Base-by-base conservation (phyloP, 2,113 vertebrate genomes). In the Sorex fumeus region DNA sequence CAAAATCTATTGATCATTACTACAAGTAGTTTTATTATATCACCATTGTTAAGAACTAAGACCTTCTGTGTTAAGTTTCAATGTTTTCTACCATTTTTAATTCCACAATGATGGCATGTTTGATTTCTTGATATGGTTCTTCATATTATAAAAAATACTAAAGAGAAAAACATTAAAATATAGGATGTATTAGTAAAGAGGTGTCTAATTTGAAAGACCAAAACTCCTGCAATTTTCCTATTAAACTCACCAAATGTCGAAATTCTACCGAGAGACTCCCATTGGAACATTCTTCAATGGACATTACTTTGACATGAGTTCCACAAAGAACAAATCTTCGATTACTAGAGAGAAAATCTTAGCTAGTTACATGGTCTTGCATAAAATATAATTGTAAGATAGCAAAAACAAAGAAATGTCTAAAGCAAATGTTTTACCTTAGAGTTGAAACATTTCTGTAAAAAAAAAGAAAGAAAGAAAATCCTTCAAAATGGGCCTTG, bases 291-390 rank as follows among this genome's bases (percentile, higher is more conserved):
- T 99, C 99, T 93, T 99, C 99, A 69, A 99, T 98, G 94, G 99
- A 99, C 99, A 99, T 99, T 15, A 98, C 99, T 98, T 99, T 99
- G 95, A 98, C 98, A 6, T 99, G 99, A 47, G 99, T 99, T 87
- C 99, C 99, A 93, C 98, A 98, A 94, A 99, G 99, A 90, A 99
- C 98, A 93, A 99, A 99, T 91, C 99, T 99, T 62, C 99, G 98
- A 95, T 98, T 99, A 95, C 99, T 99, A 86, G 18, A 93, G 80
- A 94, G 88, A 67, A 96, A 93, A 86, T 50, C 84, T 97, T 79
- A 84, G 64, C 80, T 91, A 84, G 0, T 34, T 45, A 96, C 7
- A 77, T 34, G 45, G 47, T 30, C 50, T 76, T 30, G 80, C 67
- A 30, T 60, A 93, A 47, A 32, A 79, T 1, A 6, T 13, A 87